These are phyloP conservation scores for Sebastes variabilis DNA, from an alignment of 2,797 vertebrate species.

Conservation along the genomic window DNA sequence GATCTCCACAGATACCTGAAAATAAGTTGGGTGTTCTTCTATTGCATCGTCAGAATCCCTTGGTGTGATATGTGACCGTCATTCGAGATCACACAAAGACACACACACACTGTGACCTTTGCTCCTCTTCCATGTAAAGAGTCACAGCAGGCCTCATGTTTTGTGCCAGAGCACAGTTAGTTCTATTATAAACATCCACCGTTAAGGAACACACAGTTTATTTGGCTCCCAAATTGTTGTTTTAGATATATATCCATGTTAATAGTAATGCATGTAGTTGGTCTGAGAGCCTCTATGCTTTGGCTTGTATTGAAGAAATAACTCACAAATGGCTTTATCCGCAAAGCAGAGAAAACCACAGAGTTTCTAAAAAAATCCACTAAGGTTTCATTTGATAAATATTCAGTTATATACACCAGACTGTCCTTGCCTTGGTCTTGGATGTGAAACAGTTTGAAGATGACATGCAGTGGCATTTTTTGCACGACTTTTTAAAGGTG, in stretches of 20 bases:
- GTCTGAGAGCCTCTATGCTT: neutral
- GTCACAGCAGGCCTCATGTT: neutral
- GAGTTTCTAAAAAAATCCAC: neutral
- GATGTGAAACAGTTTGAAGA: constrained; percentile 12
- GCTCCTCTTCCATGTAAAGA: neutral
- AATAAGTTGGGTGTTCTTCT: neutral
- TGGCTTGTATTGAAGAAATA: neutral
- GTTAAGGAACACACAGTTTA: neutral
- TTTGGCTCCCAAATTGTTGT: neutral
- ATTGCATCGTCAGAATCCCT: neutral
- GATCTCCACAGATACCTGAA: neutral
- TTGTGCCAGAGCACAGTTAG: neutral
- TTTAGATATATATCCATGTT: neutral
- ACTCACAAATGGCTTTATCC: neutral
- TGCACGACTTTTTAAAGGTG: neutral
- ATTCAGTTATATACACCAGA: neutral
- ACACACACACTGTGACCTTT: constrained; percentile 1
- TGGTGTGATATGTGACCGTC: neutral
- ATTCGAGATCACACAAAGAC: neutral
- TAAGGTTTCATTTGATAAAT: constrained; percentile 10
- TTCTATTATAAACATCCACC: neutral
- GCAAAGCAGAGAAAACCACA: neutral
- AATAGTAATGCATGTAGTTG: neutral
- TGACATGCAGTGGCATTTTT: constrained; percentile 17
- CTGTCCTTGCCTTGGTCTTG: neutral